Evolutionary conservation across 2,888 invertebrate species (phyloP), one percentile per base, ranked within the genome.

Genomic region (Bibio marci): DNA sequence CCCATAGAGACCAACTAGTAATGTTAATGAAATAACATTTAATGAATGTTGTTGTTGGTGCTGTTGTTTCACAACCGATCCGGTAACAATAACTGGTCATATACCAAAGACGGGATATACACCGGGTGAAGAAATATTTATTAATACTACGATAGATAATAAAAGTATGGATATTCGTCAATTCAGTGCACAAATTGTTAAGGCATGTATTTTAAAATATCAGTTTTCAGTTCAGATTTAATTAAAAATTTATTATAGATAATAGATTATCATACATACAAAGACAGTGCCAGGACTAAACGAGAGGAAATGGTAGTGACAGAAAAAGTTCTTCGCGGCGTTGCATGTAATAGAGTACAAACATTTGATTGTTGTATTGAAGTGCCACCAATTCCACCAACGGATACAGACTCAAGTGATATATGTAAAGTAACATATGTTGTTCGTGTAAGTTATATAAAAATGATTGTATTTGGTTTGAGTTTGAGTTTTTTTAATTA

Each of bases 91-190:
- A 35, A 71, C 71, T 44, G 66, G 74, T 1, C 10, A 32, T 11
- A 58, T 77, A 2, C 80, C 81, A 0, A 76, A 76, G 37, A 70
- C 71, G 14, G 83, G 83, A 8, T 81, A 76, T 57, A 77, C 79
- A 30, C 75, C 80, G 2, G 82, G 82, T 1, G 82, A 85, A 60
- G 65, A 69, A 41, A 74, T 85, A 7, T 4, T 8, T 13, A n/a
- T 28, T 6, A 4, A 22, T 4, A 11, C n/a, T 8, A 7, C 13
- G 5, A 13, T 22, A 6, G 7, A 22, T 22, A 22, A 22, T 22
- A 22, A 22, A 22, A 22, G 22, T 22, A 22, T 22, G 22, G 22
- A 22, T 22, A 22, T 22, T 22, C 4, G 22, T 6, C 22, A 22
- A 22, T 22, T 22, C 8, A 6, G 8, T 22, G 5, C 8, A 6